Evolutionary conservation across 2,888 invertebrate genomes (phyloP).

Genomic region (Pterostichus madidus): DNA sequence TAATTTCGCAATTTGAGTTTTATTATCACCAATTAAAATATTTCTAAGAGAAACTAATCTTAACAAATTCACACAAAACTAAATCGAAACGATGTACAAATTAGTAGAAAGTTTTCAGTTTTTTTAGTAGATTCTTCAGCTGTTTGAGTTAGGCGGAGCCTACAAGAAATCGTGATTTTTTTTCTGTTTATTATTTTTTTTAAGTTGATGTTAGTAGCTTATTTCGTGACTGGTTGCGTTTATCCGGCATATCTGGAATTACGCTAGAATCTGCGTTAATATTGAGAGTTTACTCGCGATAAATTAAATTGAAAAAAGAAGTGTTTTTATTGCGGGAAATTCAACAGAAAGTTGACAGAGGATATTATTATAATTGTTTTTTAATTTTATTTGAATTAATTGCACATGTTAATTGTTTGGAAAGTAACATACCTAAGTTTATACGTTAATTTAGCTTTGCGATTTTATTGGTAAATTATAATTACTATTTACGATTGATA

Average conservation of each 20-base stretch:
- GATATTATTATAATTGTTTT: background rate
- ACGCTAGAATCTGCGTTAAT: constrained; percentile 52
- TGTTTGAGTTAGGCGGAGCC: background rate
- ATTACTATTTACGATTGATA: too few relatives aligned
- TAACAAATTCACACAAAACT: constrained; percentile 43
- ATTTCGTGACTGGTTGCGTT: constrained; percentile 54
- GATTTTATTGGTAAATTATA: too few relatives aligned
- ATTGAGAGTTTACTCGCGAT: background rate
- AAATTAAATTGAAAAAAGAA: background rate
- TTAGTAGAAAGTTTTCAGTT: constrained; percentile 24
- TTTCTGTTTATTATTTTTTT: constrained; percentile 7
- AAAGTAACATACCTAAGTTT: too few relatives aligned
- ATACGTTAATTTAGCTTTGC: too few relatives aligned
- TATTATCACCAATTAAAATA: constrained; percentile 28
- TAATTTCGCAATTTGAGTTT: constrained; percentile 8
- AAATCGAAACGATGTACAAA: constrained; percentile 11
- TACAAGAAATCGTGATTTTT: constrained; percentile 20
- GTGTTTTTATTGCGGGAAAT: background rate
- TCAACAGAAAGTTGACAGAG: background rate
- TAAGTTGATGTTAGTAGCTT: constrained; percentile 20
- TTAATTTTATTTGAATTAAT: too few relatives aligned
- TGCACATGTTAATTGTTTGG: too few relatives aligned
- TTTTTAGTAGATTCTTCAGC: constrained; percentile 14
- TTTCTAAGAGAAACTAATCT: constrained; percentile 24
- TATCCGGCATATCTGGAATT: constrained; percentile 58